Conservation (phyloP, 2,113 vertebrate species). For the Nothoprocta perdicaria region DNA sequence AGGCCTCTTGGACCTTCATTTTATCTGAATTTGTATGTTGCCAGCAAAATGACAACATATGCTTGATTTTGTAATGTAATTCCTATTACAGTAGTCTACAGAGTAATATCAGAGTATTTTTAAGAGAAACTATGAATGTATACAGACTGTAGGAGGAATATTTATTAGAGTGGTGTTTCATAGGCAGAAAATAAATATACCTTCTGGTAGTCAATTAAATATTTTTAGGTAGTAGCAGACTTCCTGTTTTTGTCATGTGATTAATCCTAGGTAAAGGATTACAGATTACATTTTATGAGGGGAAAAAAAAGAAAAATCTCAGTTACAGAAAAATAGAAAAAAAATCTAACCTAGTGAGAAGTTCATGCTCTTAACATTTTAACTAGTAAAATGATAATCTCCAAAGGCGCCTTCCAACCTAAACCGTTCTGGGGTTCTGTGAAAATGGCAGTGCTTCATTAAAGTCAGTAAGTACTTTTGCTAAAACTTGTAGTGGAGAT, state of each 20-base stretch:
- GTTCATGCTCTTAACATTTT: background rate
- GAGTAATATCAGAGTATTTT: background rate
- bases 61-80: background rate
- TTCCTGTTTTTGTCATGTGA: background rate
- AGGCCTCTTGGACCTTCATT: background rate
- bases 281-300: background rate
- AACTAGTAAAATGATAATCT: background rate
- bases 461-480: background rate
- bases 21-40: background rate
- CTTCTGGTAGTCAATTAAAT: background rate
- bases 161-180: background rate
- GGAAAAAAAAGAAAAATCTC: background rate
- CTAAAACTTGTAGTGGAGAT: background rate
- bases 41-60: background rate
- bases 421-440: background rate
- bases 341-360: background rate
- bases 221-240: background rate
- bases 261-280: background rate
- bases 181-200: background rate
- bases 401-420: too few relatives aligned
- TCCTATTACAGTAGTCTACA: background rate
- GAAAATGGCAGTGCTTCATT: background rate
- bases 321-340: background rate
- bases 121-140: background rate
- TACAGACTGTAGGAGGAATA: background rate